phyloP scores from a whole-genome alignment of 2,113 vertebrate species.

The human (Homo sapiens) region GRCh38 chr20:35305501-35306000 shows the following conservation, averaged over 20 bases:
- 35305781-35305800: slow-evolving; percentile 7
- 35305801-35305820: neutral
- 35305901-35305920: slow-evolving; percentile 46
- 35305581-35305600: slow-evolving; percentile 11
- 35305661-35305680: neutral
- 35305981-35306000: neutral
- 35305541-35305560: slow-evolving; percentile 50
- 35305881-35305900: slow-evolving; percentile 38
- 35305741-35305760: neutral
- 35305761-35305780: slow-evolving; percentile 28
- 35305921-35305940: slow-evolving; percentile 33
- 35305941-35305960: slow-evolving; percentile 55
- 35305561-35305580: neutral
- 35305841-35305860: slow-evolving; percentile 67
- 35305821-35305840: slow-evolving; percentile 38
- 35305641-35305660: slow-evolving; percentile 1
- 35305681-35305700: neutral
- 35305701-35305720: neutral
- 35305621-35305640: slow-evolving; percentile 36
- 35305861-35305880: slow-evolving; percentile 61
- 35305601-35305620: slow-evolving; percentile 32
- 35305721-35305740: neutral
- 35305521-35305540: slow-evolving; percentile 48
- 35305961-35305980: neutral
- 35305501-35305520: slow-evolving; percentile 37